Conservation (phyloP, 2,797 vertebrate species). For the Poecile montanus region DNA sequence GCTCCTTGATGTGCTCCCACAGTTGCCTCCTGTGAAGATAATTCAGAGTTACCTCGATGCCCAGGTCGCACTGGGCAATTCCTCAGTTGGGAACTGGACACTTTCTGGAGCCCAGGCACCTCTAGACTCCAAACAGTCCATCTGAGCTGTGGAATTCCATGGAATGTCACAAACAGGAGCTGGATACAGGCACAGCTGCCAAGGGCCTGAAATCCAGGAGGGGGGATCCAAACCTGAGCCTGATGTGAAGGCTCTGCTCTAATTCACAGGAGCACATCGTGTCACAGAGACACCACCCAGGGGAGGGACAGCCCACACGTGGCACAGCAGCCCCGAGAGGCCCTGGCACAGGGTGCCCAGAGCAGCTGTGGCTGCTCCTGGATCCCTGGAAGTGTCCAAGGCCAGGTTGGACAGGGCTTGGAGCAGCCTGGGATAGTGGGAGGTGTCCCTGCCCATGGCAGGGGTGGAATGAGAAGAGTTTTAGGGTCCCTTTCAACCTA, state of each 20-base stretch:
- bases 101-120: neutral
- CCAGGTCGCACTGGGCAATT: neutral
- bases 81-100: neutral
- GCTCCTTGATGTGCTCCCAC: neutral
- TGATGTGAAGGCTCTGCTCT: neutral
- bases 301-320: neutral
- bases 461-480: rapidly evolving
- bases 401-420: rapidly evolving
- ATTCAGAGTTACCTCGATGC: rapidly evolving
- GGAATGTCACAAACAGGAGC: rapidly evolving
- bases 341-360: neutral
- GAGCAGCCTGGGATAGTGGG: rapidly evolving
- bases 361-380: neutral
- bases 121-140: neutral
- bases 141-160: neutral
- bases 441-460: neutral
- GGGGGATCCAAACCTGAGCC: neutral
- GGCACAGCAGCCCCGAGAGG: neutral
- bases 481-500: neutral
- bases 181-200: neutral
- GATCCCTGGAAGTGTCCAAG: neutral
- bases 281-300: neutral
- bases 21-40: rapidly evolving
- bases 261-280: neutral
- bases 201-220: neutral